Evolutionary conservation across 2,888 invertebrate species (phyloP).

Genomic region (Patella caerulea): DNA sequence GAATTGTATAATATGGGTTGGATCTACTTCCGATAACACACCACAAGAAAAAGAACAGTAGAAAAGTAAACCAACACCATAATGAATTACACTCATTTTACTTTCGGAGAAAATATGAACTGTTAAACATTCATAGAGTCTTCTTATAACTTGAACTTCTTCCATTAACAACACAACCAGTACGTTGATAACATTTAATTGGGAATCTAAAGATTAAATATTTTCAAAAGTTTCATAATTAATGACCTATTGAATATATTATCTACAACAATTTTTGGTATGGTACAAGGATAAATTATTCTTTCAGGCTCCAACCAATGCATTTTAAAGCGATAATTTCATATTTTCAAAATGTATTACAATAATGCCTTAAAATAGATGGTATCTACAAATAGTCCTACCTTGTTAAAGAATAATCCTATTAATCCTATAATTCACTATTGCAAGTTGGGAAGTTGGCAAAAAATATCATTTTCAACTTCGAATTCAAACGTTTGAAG

Average conservation of each 20-base stretch:
- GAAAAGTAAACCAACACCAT: slow-evolving; percentile 55
- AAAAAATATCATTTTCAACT: too few species aligned
- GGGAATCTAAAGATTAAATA: not conserved
- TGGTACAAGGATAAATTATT: too few species aligned
- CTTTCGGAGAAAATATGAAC: slow-evolving; percentile 59
- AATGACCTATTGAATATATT: not conserved
- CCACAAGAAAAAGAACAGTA: slow-evolving; percentile 47
- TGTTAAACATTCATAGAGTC: slow-evolving; percentile 57
- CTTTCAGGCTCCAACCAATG: too few species aligned
- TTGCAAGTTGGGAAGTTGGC: too few species aligned
- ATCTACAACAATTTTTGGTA: too few species aligned
- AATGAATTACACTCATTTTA: slow-evolving; percentile 62
- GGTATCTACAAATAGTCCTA: too few species aligned
- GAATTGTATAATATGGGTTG: not conserved
- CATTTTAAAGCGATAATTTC: too few species aligned
- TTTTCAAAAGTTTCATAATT: not conserved
- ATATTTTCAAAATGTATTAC: too few species aligned
- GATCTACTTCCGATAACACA: slow-evolving; percentile 34
- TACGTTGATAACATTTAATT: slow-evolving; percentile 35
- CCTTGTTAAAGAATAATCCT: too few species aligned
- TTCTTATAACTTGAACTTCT: slow-evolving; percentile 49
- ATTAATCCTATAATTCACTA: too few species aligned
- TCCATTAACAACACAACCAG: slow-evolving; percentile 49
- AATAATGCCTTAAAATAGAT: too few species aligned
- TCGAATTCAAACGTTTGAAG: too few species aligned